Evolutionary conservation across 2,888 invertebrate genomes (phyloP), one percentile per base, ranked within the genome.

Genomic region (Chymomyza procnemis): DNA sequence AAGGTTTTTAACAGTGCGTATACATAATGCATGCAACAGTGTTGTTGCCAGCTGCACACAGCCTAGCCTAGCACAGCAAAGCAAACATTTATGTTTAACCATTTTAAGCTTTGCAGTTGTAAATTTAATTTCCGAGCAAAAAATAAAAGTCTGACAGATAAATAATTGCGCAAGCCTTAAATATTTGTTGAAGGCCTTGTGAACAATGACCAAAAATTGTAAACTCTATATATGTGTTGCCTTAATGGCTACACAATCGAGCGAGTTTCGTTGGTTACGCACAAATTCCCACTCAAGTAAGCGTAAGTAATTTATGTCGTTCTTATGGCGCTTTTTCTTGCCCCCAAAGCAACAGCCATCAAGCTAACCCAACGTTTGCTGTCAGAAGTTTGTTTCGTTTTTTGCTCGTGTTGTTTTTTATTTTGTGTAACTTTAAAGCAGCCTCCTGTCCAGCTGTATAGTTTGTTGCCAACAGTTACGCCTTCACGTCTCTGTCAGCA

Each of bases 221-320:
- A 80, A 82, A 82, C 84, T 81, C 81, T 79, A 84, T 83, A 81
- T 84, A 81, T 81, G 81, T 84, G n/a, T 80, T 79, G 85, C 75
- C 79, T 78, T 83, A 85, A 83, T 85, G 80, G 84, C 12, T 79
- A 85, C 83, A 84, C 85, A 85, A 84, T 80, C 78, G 79, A 85
- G 84, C 81, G 84, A 85, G 82, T 82, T 81, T 76, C 85, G 75
- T 86, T 78, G 84, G 86, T 83, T 85, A 87, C 88, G 88, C 87
- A 88, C 88, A 88, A 86, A 86, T 88, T 85, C 85, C 86, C 79
- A 80, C 82, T 85, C 87, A 88, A 86, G 87, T 86, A 85, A 87
- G 88, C 86, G 87, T 87, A 87, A 88, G 86, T 88, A 88, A 88
- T 88, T 88, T 88, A 88, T 87, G 87, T 85, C 81, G 84, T 85